Conservation (phyloP, 2,113 vertebrate genomes). For the Lepus americanus region DNA sequence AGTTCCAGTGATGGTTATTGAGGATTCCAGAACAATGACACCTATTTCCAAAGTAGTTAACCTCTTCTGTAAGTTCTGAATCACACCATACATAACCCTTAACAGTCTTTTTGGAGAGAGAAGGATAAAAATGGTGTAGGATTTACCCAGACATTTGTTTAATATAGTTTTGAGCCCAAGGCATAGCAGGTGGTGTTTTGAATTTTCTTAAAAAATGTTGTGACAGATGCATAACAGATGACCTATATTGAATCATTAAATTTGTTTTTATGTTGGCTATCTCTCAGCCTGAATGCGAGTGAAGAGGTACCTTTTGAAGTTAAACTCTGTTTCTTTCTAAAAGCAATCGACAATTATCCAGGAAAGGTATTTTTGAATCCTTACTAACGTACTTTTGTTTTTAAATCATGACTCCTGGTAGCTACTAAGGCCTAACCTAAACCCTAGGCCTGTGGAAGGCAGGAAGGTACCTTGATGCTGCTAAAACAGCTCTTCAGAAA, state of each 20-base stretch:
- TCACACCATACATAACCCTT: background rate
- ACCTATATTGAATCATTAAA: background rate
- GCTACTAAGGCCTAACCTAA: background rate
- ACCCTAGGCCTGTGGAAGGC: background rate
- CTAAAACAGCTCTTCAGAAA: background rate
- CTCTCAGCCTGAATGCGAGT: background rate
- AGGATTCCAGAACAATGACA: background rate
- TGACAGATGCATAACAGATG: background rate
- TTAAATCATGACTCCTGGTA: background rate
- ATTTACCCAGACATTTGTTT: background rate
- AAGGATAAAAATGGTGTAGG: background rate
- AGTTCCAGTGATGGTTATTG: background rate
- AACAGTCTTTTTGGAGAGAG: background rate
- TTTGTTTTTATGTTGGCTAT: background rate
- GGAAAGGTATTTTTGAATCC: background rate
- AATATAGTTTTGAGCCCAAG: background rate
- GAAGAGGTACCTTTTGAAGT: background rate
- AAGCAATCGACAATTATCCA: background rate
- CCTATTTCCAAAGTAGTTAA: background rate
- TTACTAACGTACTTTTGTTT: background rate
- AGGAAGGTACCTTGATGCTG: background rate
- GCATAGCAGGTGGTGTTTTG: background rate
- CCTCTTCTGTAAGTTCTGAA: background rate
- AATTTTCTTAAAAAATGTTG: constrained; percentile 28
- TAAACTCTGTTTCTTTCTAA: background rate